phyloP scores from a whole-genome alignment of 2,113 vertebrate genomes.

The Nesoenas mayeri region DNA sequence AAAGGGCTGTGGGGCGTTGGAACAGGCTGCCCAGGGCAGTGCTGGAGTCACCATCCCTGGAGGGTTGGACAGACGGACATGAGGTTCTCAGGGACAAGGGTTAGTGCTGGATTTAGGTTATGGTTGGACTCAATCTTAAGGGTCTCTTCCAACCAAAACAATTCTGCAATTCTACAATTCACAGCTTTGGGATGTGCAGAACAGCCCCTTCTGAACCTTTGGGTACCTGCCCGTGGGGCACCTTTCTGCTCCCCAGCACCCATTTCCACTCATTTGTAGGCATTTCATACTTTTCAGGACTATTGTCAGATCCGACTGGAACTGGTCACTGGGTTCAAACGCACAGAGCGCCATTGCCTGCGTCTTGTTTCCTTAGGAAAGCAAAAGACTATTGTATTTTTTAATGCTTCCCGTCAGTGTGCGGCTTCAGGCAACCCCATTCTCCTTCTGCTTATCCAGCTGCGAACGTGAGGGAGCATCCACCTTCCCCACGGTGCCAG shows the following conservation, averaged over 20 bases:
- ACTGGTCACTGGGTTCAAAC: neutral
- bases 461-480: neutral
- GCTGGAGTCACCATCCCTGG: no score
- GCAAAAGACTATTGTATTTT: neutral
- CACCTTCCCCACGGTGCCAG: neutral
- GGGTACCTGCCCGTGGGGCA: rapidly evolving
- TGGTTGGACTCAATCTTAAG: no score
- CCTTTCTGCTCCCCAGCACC: neutral
- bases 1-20: no score
- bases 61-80: no score
- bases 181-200: neutral
- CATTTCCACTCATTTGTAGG: rapidly evolving
- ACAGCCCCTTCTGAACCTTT: neutral
- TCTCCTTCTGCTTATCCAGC: slow-evolving; percentile 37
- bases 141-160: no score
- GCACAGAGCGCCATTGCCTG: rapidly evolving
- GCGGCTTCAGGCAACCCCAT: slow-evolving; percentile 31
- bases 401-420: neutral
- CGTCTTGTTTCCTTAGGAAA: neutral
- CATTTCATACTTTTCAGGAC: neutral
- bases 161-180: no score
- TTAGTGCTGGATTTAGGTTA: no score
- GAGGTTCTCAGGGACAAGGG: no score
- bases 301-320: rapidly evolving
- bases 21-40: no score